A percentile compares a stretch with the other conserved stretches of the same genome.
Evolutionary conservation across 2,888 invertebrate genomes (phyloP).

Genomic region (Labia minor): DNA sequence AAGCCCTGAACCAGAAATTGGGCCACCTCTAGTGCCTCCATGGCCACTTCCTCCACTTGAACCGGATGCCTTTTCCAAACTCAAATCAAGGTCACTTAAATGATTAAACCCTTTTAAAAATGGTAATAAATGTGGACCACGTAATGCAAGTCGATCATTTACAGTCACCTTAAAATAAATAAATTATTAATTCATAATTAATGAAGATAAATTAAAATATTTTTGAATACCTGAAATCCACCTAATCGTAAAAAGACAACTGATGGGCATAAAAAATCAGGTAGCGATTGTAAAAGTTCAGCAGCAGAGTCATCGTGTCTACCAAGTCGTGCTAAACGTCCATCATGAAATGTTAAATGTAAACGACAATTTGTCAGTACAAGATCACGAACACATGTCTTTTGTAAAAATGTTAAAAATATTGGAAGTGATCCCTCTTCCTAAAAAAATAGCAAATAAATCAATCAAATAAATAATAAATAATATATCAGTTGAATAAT

Average conservation of each 20-base stretch:
- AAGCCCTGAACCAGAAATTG: constrained; percentile 33
- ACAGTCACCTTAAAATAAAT: constrained; percentile 34
- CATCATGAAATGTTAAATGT: constrained; percentile 40
- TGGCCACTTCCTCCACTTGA: constrained; percentile 33
- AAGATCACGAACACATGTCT: constrained; percentile 42
- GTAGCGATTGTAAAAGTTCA: constrained; percentile 35
- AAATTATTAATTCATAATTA: background rate
- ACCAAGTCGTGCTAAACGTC: constrained; percentile 35
- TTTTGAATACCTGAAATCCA: constrained; percentile 40
- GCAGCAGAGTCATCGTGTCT: constrained; percentile 36
- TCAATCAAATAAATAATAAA: constrained; percentile 9
- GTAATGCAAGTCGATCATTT: constrained; percentile 38
- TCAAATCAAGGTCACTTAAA: constrained; percentile 41
- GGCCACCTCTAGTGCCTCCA: constrained; percentile 17
- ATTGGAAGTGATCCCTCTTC: constrained; percentile 40
- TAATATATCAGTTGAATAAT: constrained; percentile 2
- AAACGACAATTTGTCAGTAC: constrained; percentile 43
- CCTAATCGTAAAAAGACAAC: constrained; percentile 41
- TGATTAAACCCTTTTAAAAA: constrained; percentile 41
- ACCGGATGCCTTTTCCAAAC: constrained; percentile 39
- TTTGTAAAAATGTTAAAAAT: constrained; percentile 40
- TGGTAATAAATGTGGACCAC: constrained; percentile 40
- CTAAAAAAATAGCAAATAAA: constrained; percentile 31
- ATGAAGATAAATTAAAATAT: no score
- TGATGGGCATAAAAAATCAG: constrained; percentile 38